Base-by-base conservation (phyloP, 2,797 vertebrate genomes). In the Avahi laniger region DNA sequence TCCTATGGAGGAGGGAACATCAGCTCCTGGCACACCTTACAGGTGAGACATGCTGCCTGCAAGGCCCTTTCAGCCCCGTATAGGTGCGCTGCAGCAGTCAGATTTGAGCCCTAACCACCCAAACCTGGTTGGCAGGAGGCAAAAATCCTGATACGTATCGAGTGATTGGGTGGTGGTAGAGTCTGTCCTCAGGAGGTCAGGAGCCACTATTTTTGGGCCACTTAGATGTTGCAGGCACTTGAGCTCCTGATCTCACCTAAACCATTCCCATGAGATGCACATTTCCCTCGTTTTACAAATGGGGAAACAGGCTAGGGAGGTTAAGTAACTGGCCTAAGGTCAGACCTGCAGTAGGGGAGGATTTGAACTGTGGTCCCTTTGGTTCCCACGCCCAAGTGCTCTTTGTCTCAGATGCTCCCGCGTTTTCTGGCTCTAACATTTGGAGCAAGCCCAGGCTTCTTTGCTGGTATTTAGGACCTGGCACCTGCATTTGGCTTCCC, bases 1-100 rank as follows among this genome's bases (percentile, higher is more conserved):
- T n/a, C 90, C 97, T 4, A 93, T 98, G 5, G 97, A 98, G 0
- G 99, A 99, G 92, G 99, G 99, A 97, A 99, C 99, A 46, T 98
- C 99, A 38, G 98, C 98, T 92, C 97, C 99, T 0, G 97, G 95
- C 46, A 95, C 98, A 0, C 98, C 99, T 43, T 99, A 99, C 98
- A 99, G 99, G 99, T 99, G 97, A 97, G 97, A 59, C 24, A 20
- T 70, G 35, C 15, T 28, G 10, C 52, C 38, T 9, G 2, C 28
- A 18, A 65, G 78, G 28, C 46, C 28, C 69, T 54, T 52, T 22
- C 33, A 28, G 46, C 76, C 35, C 22, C 52, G 24, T 61, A 1
- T 22, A 24, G 59, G 70, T 20, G 7, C 54, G 17, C 48, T 3
- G 2, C 5, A 15, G 24, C 12, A 17, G 28, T 38, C 69, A 46